Base-by-base conservation (phyloP, 2,113 vertebrate species). In the Onychorhynchus coronatus region DNA sequence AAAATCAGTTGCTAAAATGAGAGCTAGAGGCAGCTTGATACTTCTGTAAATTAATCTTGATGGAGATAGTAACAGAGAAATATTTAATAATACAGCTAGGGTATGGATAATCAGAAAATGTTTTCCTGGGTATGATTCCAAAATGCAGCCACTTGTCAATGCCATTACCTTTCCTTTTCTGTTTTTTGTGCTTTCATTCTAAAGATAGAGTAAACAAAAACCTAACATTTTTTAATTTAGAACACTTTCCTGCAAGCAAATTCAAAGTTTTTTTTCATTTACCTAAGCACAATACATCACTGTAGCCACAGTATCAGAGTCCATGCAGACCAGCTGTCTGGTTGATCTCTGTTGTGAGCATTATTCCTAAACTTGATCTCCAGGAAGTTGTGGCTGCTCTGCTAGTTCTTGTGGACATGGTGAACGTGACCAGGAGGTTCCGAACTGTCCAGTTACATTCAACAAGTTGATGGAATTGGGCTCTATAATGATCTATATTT, bases 21-120 rank as follows among this genome's bases (percentile, higher is more conserved):
- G 39, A 80, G 53, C 37, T 93, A 65, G 76, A 81, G 49, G 61
- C 44, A 75, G 53, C 76, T 93, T 81, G 35, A 67, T 89, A 49
- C 28, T 91, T 77, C n/a, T 72, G 47, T 89, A 87, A 89, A 81
- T 91, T 37, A 89, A 78, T 84, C 44, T 86, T 78, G 56, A 59
- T 86, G 44, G 61, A 87, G 49, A 72, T 28, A 39, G 65, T 63
- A 81, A 47, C 20, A 90, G 78, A 94, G 49, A 83, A 77, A 88
- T 91, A 94, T 70, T 79, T 85, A 75, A 42, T 80, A 76, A 73
- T 77, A 37, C 9, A 39, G 8, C 56, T 84, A 37, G 41, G 39
- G 39, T 50, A 55, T 25, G 28, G 76, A 71, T 86, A 46, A 81
- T 56, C 37, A 41, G 52, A 84, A 86, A 77, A 47, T 58, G 4